Evolutionary conservation across 2,888 invertebrate species (phyloP), one percentile per base, ranked within the genome.

Genomic region (Suillia variegata): DNA sequence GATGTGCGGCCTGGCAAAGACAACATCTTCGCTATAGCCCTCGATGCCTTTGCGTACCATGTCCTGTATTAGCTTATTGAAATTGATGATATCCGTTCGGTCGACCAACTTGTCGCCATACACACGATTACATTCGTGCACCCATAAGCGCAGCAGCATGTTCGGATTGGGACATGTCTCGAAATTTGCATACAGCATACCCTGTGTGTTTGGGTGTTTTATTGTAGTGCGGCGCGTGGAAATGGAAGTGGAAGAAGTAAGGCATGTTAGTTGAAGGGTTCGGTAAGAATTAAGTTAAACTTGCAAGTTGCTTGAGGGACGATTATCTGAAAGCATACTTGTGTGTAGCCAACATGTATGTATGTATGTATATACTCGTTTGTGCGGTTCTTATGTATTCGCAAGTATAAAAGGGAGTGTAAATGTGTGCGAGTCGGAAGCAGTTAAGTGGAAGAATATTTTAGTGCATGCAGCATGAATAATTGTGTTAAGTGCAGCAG

Each of bases 31-130:
- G 55, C 91, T 91, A 49, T 89, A 83, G 13, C 88, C 88, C 65
- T 89, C 87, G 69, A 89, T 87, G 62, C 87, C 86, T 79, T 96
- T 96, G 76, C 92, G 93, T 13, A 93, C 86, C 5, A 88, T 84
- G 38, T 96, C 96, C 1, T 81, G 71, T 13, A 93, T 79, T 0
- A 94, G 80, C 79, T 92, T 93, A 54, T 85, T 82, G 77, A 92
- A 96, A 1, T 81, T 82, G 2, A 88, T 89, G 61, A 89, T 88
- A 78, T 96, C 96, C 10, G 79, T 80, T n/a, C 87, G 83, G 66
- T 96, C 96, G 0, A 94, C 88, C 45, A 98, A 82, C 80, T 96
- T 96, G 81, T 98, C 97, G 1, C 91, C 88, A 79, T 97, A 98
- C 0, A 97, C 96, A 56, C 97, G 86, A 49, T 88, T 88, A 0